A percentile compares a stretch with the other conserved stretches of the same genome.
Evolutionary conservation across 2,797 vertebrate genomes (phyloP).

Genomic region (Microtus californicus): DNA sequence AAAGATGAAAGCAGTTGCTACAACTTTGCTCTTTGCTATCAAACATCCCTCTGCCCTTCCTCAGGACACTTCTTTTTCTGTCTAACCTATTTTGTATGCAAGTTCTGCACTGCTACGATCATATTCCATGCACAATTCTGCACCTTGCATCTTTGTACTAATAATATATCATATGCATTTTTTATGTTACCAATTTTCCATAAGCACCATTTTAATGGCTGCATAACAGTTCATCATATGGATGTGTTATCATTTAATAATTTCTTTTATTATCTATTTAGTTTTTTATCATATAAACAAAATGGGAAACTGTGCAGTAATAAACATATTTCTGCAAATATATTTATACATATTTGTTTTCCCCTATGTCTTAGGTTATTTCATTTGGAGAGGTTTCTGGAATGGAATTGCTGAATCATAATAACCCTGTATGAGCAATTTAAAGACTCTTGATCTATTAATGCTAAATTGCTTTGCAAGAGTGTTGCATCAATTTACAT

Average conservation of each 20-base stretch:
- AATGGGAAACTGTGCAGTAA: constrained; percentile 54
- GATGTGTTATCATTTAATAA: constrained; percentile 76
- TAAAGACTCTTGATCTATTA: constrained; percentile 78
- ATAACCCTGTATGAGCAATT: constrained; percentile 72
- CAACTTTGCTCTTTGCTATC: not conserved
- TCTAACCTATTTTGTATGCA: constrained; percentile 10
- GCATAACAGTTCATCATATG: constrained; percentile 61
- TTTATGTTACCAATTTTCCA: constrained; percentile 71
- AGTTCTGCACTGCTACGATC: not conserved
- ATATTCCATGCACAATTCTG: constrained; percentile 5
- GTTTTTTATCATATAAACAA: constrained; percentile 63
- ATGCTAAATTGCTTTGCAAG: constrained; percentile 74
- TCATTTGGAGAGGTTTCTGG: constrained; percentile 74
- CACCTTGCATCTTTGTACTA: constrained; percentile 48
- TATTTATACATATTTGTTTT: constrained; percentile 72
- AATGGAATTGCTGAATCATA: constrained; percentile 68
- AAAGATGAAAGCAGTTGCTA: not conserved
- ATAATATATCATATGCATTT: constrained; percentile 48
- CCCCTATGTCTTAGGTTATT: constrained; percentile 64
- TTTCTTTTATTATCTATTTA: constrained; percentile 73
- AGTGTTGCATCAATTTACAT: constrained; percentile 69
- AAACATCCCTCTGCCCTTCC: not conserved
- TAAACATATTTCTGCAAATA: constrained; percentile 76
- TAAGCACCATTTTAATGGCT: constrained; percentile 74
- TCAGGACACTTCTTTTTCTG: not conserved